phyloP scores from a whole-genome alignment of 2,888 invertebrate genomes.

The Volucella inanis region DNA sequence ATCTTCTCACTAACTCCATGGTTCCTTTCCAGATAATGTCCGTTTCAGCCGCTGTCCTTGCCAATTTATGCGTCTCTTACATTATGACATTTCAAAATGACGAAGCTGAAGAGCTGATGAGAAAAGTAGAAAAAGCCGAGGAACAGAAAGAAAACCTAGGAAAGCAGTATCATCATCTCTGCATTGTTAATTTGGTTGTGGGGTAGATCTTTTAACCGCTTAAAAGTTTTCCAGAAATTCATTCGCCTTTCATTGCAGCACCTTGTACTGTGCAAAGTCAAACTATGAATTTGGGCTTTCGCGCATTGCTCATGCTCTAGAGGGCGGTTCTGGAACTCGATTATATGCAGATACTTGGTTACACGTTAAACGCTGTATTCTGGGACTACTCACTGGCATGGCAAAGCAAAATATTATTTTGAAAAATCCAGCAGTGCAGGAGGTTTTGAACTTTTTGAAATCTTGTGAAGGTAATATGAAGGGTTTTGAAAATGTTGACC shows the following conservation, averaged over 20 bases:
- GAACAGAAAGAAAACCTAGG: slow-evolving; percentile 93
- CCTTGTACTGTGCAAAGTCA: slow-evolving; percentile 98
- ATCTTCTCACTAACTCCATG: slow-evolving; percentile 10
- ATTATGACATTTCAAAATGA: slow-evolving; percentile 99
- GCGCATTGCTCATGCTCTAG: slow-evolving; percentile 96
- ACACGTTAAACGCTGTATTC: slow-evolving; percentile 97
- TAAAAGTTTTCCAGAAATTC: not conserved
- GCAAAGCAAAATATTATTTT: slow-evolving; percentile 93
- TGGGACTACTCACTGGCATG: slow-evolving; percentile 92
- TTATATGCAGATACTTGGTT: slow-evolving; percentile 99
- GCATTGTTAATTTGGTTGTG: slow-evolving; percentile 99
- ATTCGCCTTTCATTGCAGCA: slow-evolving; percentile 84
- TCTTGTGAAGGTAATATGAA: slow-evolving; percentile 89
- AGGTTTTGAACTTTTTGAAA: slow-evolving; percentile 92
- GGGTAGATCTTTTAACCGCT: slow-evolving; percentile 85
- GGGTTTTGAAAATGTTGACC: not conserved
- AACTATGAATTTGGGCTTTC: slow-evolving; percentile 99
- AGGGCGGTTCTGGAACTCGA: slow-evolving; percentile 85
- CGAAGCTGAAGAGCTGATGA: slow-evolving; percentile 99
- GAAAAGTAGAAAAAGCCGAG: slow-evolving; percentile 99
- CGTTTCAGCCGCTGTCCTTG: slow-evolving; percentile 98
- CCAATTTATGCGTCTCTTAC: slow-evolving; percentile 99
- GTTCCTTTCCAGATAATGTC: slow-evolving; percentile 89
- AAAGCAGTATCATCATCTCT: slow-evolving; percentile 97
- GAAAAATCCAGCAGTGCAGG: slow-evolving; percentile 90